Evolutionary conservation across 64 coral and sea anemone species (phyloP).

Genomic region (Pocillopora damicornis): DNA sequence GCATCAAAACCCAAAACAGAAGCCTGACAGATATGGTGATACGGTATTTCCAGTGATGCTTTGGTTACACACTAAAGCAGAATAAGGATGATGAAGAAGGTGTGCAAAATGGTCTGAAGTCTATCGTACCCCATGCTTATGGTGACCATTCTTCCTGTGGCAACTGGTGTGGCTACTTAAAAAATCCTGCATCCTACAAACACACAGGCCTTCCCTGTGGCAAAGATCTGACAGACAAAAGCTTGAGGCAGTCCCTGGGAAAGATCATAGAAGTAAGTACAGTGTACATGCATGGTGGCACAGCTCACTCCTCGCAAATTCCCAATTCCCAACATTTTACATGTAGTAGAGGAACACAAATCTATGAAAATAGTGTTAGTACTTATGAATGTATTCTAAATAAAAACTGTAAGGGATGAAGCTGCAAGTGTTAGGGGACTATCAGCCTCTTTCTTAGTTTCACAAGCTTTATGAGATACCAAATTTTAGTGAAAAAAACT

Average conservation of each 20-base stretch:
- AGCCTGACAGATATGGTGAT: neutral
- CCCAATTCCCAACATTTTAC: conserved; percentile 13
- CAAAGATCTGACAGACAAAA: neutral
- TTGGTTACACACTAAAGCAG: conserved; percentile 17
- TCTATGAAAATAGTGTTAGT: conserved; percentile 22
- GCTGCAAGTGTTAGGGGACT: neutral
- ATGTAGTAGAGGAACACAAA: conserved; percentile 1
- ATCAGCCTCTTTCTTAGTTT: neutral
- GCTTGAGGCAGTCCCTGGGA: neutral
- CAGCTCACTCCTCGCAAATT: neutral
- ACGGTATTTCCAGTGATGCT: conserved; percentile 8
- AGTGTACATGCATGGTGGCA: neutral
- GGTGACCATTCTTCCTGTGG: neutral
- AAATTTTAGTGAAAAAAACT: neutral
- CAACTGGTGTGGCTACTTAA: neutral
- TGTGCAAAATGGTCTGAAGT: neutral
- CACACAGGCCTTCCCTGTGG: neutral
- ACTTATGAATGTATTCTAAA: conserved; percentile 17
- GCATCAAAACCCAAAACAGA: neutral
- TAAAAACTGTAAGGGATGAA: conserved; percentile 9
- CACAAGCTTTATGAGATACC: neutral
- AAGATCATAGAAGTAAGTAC: conserved; percentile 11
- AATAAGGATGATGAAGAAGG: conserved; percentile 26
- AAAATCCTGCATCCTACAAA: neutral
- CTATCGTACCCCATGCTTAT: conserved; percentile 34